Percentiles rank a stretch among this genome's conserved stretches.
These are phyloP conservation scores for Campoletis sonorensis DNA, from an alignment of 1,140 invertebrate species.

Conservation along the genomic window DNA sequence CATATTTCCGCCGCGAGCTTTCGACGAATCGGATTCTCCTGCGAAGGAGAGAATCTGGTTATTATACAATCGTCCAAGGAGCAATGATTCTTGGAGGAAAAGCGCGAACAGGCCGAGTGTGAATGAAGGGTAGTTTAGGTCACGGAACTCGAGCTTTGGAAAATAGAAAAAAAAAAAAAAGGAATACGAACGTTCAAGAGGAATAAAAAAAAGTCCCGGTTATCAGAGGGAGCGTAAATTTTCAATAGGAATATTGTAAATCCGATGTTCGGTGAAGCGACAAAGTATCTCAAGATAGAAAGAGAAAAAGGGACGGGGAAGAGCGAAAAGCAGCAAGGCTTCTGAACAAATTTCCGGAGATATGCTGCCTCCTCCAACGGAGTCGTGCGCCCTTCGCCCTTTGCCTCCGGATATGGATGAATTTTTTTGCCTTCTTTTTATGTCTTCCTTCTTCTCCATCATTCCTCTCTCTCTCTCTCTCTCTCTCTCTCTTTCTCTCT, in stretches of 20 bases:
- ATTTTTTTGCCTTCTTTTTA: slow-evolving; percentile 11
- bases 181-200: too few species aligned
- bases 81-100: too few species aligned
- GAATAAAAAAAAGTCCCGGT: too few species aligned
- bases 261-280: slow-evolving; percentile 50
- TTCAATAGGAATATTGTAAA: slow-evolving; percentile 58
- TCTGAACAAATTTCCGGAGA: slow-evolving; percentile 19
- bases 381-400: not conserved
- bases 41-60: too few species aligned
- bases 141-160: not conserved
- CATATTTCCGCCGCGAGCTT: too few species aligned
- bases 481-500: too few species aligned
- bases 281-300: slow-evolving; percentile 46
- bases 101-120: slow-evolving; percentile 18
- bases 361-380: not conserved
- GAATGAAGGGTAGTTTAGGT: slow-evolving; percentile 54
- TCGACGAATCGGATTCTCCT: too few species aligned
- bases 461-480: too few species aligned
- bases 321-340: not conserved
- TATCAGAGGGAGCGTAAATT: slow-evolving; percentile 53
- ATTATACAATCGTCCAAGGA: too few species aligned
- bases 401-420: not conserved
- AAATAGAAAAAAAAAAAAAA: slow-evolving; percentile 26
- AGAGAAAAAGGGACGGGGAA: not conserved
- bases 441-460: not conserved